Conservation (phyloP, 2,797 vertebrate genomes). For the Sebastes vulpes region DNA sequence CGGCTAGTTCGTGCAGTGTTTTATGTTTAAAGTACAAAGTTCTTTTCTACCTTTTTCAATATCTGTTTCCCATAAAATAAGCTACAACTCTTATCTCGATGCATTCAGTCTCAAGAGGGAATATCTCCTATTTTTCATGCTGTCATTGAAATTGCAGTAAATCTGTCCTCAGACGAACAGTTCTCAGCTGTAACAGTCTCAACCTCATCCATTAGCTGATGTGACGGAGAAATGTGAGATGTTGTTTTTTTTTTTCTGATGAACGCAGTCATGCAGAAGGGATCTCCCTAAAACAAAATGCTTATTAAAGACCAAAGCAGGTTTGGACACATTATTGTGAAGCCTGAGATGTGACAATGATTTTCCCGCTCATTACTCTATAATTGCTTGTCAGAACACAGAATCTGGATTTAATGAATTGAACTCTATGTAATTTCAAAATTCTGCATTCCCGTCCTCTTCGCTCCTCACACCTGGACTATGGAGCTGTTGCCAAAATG, state of each 20-base stretch:
- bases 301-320: neutral
- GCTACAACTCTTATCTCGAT: neutral
- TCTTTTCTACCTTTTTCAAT: neutral
- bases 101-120: neutral
- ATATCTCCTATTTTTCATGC: neutral
- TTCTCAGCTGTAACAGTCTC: neutral
- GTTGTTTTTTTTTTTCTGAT: neutral
- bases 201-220: neutral
- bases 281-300: neutral
- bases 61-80: constrained; percentile 3
- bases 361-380: neutral
- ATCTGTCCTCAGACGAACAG: neutral
- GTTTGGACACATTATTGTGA: neutral
- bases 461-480: neutral
- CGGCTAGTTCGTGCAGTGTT: neutral
- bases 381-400: neutral
- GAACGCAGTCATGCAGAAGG: neutral
- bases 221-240: neutral
- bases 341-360: neutral
- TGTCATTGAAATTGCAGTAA: neutral
- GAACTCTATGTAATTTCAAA: neutral
- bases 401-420: neutral
- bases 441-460: neutral
- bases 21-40: neutral
- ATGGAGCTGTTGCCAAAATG: neutral